These are phyloP conservation scores for Drosophila imparisetae DNA, from an alignment of 2,888 invertebrate species.

Conservation along the genomic window DNA sequence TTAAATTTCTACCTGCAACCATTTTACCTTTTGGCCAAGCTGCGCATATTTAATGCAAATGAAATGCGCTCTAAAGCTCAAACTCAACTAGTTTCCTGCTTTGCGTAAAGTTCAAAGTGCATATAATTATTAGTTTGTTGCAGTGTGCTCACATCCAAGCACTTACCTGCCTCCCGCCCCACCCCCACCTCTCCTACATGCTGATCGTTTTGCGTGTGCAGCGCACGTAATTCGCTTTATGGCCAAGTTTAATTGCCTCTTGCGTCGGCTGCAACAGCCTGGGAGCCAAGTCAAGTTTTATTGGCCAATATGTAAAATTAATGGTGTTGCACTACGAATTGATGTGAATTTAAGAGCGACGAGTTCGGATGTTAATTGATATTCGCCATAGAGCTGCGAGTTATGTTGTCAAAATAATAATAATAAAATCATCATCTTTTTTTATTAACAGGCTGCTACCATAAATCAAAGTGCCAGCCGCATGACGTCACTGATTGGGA, in stretches of 20 bases:
- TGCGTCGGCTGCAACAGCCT: slow-evolving; percentile 5
- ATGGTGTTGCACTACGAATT: slow-evolving; percentile 55
- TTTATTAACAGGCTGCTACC: slow-evolving; percentile 22
- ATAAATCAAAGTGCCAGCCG: slow-evolving; percentile 45
- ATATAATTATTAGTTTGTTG: slow-evolving; percentile 40
- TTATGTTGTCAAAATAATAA: background rate
- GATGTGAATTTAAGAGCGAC: slow-evolving; percentile 43
- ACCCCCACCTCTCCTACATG: background rate
- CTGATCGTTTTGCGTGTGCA: slow-evolving; percentile 50
- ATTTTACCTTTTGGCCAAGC: background rate
- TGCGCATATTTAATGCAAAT: slow-evolving; percentile 27
- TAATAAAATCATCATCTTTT: background rate
- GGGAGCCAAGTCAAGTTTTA: slow-evolving; percentile 51
- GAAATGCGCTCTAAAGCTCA: slow-evolving; percentile 9
- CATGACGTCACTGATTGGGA: slow-evolving; percentile 48
- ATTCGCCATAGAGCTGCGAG: background rate
- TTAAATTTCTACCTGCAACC: background rate
- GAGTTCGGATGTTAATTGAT: slow-evolving; percentile 44
- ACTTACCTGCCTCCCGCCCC: background rate
- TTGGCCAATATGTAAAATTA: slow-evolving; percentile 61
- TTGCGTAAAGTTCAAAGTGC: slow-evolving; percentile 36
- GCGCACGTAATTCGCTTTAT: slow-evolving; percentile 58
- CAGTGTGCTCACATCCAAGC: background rate
- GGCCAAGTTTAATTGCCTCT: slow-evolving; percentile 50
- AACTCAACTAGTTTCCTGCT: slow-evolving; percentile 11